Evolutionary conservation across 2,888 invertebrate genomes (phyloP).

Genomic region (Drosophila pseudotalamancana): DNA sequence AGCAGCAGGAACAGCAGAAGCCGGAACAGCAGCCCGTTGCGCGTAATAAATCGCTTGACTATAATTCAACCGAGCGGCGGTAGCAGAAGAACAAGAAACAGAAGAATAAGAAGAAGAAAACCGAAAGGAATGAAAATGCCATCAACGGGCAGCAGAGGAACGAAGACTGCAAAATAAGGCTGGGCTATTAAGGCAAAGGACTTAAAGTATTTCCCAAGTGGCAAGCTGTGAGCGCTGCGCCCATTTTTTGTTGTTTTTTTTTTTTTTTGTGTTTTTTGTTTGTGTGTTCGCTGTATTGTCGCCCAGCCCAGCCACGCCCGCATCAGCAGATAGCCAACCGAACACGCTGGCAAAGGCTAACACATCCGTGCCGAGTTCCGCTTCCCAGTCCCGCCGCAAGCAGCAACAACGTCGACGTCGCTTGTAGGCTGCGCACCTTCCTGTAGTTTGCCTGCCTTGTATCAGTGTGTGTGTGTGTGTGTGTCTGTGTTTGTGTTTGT

Average conservation of each 20-base stretch:
- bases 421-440: conserved; percentile 41
- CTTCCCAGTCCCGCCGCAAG: conserved; percentile 38
- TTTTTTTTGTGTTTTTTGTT: not conserved
- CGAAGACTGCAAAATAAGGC: conserved; percentile 36
- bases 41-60: conserved; percentile 73
- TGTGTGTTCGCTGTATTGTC: conserved; percentile 5
- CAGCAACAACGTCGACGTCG: conserved; percentile 52
- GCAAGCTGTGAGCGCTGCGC: conserved; percentile 46
- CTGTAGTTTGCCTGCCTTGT: conserved; percentile 4
- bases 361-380: conserved; percentile 42
- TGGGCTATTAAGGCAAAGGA: conserved; percentile 70
- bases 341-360: conserved; percentile 7
- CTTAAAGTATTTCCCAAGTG: conserved; percentile 71
- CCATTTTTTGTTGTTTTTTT: not conserved
- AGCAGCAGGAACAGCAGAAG: conserved; percentile 13
- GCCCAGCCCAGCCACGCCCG: conserved; percentile 10
- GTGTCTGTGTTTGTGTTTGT: conserved; percentile 4
- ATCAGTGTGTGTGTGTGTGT: conserved; percentile 2
- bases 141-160: conserved; percentile 6
- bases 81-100: no score
- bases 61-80: conserved; percentile 60
- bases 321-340: conserved; percentile 24
- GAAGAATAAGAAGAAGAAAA: no score
- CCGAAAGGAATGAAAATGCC: conserved; percentile 25
- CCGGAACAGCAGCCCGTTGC: conserved; percentile 43